Evolutionary conservation across 2,888 invertebrate genomes (phyloP), one percentile per base, ranked within the genome.

Genomic region (Tiliacea aurago): DNA sequence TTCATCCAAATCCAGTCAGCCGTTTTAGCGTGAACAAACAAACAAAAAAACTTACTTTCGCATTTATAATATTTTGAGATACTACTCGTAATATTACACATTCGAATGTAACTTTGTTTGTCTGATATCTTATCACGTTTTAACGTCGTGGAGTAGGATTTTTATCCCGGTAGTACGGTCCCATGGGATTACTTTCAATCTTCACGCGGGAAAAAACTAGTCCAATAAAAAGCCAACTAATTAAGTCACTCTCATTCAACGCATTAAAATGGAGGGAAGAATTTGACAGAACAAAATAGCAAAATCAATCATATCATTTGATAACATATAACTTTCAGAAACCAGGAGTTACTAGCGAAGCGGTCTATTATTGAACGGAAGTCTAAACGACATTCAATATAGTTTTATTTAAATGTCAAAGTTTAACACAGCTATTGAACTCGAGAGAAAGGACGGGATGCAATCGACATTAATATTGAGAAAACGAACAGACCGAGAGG

Each of bases 351-450:
- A n/a, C n/a, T 11, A 9, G 6, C 45, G 1, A 43, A 13, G 15
- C 18, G 5, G 47, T 49, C 9, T 77, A 49, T 58, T 41, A 55
- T 49, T 20, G n/a, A 23, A 28, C 37, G n/a, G 37, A 18, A n/a
- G 33, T 51, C 33, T 28, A 37, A 20, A 59, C 41, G 51, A 74
- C 41, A 59, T 65, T 80, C 58, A 64, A 80, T 53, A 20, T 53
- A 20, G 47, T 64, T 74, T 56, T 45, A 80, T 74, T 37, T 37
- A 80, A 77, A 77, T 80, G 81, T 37, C 76, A 77, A 81, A 77
- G 77, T 81, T 81, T 65, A 81, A 65, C 15, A n/a, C 20, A 61
- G 55, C n/a, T 63, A 49, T 64, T 75, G 64, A 81, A 80, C 58
- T 23, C 53, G 47, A 74, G 80, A 74, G 76, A 76, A 76, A 76